These are phyloP conservation scores for Dugesia japonica DNA, from an alignment of 2,888 invertebrate species.

Conservation along the genomic window DNA sequence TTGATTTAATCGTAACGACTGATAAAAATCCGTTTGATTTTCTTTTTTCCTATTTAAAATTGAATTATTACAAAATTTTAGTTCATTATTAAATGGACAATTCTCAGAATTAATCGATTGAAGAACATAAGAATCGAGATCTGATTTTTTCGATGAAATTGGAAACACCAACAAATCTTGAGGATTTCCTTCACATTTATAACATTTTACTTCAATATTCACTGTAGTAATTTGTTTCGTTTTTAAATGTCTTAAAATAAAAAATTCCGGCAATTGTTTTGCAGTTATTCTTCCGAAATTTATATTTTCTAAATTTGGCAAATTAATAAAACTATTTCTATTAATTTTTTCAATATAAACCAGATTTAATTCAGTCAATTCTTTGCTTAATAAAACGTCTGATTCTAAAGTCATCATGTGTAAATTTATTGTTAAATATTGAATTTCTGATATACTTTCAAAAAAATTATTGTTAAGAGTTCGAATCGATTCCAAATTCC, in stretches of 20 bases:
- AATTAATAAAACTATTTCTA: not conserved
- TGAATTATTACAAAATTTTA: not conserved
- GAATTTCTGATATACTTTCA: not conserved
- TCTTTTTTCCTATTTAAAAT: not conserved
- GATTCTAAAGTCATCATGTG: not conserved
- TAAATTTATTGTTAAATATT: not conserved
- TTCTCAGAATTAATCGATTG: not conserved
- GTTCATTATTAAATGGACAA: not conserved
- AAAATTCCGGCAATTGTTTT: not conserved
- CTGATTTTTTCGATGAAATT: not conserved
- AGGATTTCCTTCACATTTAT: not conserved
- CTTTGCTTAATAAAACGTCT: not conserved
- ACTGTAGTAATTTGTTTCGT: not conserved
- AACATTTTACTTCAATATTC: not conserved
- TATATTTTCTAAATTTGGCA: not conserved
- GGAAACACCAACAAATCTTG: not conserved
- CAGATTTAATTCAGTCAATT: not conserved
- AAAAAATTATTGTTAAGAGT: not conserved
- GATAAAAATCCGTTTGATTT: not conserved
- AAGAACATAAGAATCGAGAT: not conserved
- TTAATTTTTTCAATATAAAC: not conserved
- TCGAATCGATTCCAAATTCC: not conserved
- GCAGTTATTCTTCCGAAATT: not conserved
- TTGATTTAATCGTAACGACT: not conserved
- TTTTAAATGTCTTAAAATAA: not conserved